Evolutionary conservation across 2,113 vertebrate genomes (phyloP), one percentile per base, ranked within the genome.

Genomic region (Ctenomys sociabilis): DNA sequence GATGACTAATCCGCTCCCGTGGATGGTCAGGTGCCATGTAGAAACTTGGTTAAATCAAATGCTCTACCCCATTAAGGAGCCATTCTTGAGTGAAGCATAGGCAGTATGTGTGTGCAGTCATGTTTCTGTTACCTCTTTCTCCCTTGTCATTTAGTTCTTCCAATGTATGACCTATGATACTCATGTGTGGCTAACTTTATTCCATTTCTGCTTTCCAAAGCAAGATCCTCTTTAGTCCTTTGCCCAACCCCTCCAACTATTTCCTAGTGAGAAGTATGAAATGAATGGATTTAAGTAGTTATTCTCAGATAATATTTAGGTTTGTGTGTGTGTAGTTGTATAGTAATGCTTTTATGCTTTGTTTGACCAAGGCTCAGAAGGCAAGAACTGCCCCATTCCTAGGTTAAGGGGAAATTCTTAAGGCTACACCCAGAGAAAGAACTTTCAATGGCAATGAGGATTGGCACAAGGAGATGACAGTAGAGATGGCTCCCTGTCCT

Each of bases 351-450:
- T 80, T 94, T 63, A 91, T 85, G n/a, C 59, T 83, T 75, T 35
- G 72, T 61, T 68, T 86, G 37, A 90, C 35, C 30, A 13, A 81
- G 57, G 30, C 64, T 81, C 45, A 77, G 84, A 85, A 43, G 54
- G 61, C 32, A 85, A 12, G 84, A 73, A 54, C 52, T 26, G 64
- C 16, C 35, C 26, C 45, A 57, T 84, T 85, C 52, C 54, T 13
- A 10, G 43, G 8, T 73, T 17, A 37, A 63, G 59, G 54, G 37
- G 30, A 88, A 81, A 54, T 90, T 40, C 73, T 82, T 68, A 94
- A 86, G 93, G 61, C 43, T 21, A 93, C 82, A 84, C n/a, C 35
- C 72, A 94, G 82, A 91, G 63, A 80, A 80, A 85, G 85, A 54
- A 57, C 45, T 72, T 61, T 63, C 21, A 0, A 22, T 59, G 78